A percentile compares a stretch with the other conserved stretches of the same genome.
These are phyloP conservation scores for Drosophila pandora DNA, from an alignment of 1,140 invertebrate species.

Conservation along the genomic window DNA sequence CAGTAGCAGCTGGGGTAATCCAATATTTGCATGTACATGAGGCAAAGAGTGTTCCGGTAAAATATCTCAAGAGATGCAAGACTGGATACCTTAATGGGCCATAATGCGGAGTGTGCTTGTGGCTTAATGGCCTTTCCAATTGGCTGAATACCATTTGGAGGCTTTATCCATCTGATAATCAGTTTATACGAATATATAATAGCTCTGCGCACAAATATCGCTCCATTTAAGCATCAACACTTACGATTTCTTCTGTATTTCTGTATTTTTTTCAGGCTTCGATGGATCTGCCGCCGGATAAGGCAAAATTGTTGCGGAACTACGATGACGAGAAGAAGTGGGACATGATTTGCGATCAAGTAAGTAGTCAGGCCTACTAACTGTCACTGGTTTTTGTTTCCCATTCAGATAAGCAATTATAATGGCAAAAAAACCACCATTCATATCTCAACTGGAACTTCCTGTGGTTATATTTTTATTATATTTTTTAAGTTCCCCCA, in stretches of 20 bases:
- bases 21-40: conserved; percentile 36
- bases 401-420: not conserved
- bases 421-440: not conserved
- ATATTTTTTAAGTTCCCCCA: not conserved
- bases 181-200: not conserved
- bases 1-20: conserved; percentile 15
- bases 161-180: not conserved
- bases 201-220: conserved; percentile 3
- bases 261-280: conserved; percentile 88
- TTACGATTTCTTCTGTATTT: conserved; percentile 32
- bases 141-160: conserved; percentile 24
- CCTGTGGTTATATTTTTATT: conserved; percentile 6
- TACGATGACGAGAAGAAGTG: conserved; percentile 99
- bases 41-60: conserved; percentile 13
- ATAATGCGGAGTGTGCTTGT: conserved; percentile 2
- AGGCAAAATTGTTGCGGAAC: conserved; percentile 97
- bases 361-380: conserved; percentile 83
- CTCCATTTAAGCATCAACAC: conserved; percentile 13
- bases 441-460: conserved; percentile 17
- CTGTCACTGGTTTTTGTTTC: not conserved
- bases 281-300: conserved; percentile 99
- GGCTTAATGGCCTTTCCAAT: conserved; percentile 38
- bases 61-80: conserved; percentile 20
- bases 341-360: conserved; percentile 99
- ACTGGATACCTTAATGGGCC: conserved; percentile 31